These are phyloP conservation scores for Leuciscus idus DNA, from an alignment of 2,113 vertebrate genomes.

Conservation along the genomic window DNA sequence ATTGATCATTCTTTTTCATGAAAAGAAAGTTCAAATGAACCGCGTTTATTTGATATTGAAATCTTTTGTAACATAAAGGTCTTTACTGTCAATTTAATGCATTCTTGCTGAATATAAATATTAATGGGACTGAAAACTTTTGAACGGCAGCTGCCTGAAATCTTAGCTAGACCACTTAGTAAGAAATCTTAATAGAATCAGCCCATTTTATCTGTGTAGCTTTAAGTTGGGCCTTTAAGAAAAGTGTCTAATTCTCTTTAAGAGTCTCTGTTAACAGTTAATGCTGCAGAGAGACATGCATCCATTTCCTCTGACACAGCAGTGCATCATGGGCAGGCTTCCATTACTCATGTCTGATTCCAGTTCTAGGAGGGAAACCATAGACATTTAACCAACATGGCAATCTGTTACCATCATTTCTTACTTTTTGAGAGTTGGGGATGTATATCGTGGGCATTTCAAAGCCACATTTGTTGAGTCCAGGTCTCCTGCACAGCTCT, in stretches of 20 bases:
- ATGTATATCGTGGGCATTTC: constrained; percentile 85
- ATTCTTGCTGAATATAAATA: no score
- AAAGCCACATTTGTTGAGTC: constrained; percentile 84
- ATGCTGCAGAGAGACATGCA: constrained; percentile 8
- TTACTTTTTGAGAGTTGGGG: constrained; percentile 79
- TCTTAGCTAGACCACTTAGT: background rate
- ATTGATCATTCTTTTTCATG: no score
- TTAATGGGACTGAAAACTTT: background rate
- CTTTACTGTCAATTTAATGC: background rate
- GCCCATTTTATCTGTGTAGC: background rate
- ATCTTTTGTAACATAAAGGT: background rate
- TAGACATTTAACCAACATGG: background rate
- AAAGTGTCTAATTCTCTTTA: background rate
- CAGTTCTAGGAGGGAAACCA: background rate
- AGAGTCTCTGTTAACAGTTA: background rate
- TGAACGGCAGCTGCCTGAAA: background rate
- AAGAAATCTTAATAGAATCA: background rate
- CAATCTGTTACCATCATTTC: background rate
- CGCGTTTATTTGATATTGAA: background rate
- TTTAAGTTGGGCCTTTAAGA: background rate
- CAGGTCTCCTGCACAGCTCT: constrained; percentile 81
- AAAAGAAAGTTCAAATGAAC: background rate
- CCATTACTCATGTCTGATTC: constrained; percentile 10
- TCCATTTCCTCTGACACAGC: constrained; percentile 33
- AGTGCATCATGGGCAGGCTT: background rate